Evolutionary conservation across 2,888 invertebrate genomes (phyloP).

Genomic region (Andrena praecox): DNA sequence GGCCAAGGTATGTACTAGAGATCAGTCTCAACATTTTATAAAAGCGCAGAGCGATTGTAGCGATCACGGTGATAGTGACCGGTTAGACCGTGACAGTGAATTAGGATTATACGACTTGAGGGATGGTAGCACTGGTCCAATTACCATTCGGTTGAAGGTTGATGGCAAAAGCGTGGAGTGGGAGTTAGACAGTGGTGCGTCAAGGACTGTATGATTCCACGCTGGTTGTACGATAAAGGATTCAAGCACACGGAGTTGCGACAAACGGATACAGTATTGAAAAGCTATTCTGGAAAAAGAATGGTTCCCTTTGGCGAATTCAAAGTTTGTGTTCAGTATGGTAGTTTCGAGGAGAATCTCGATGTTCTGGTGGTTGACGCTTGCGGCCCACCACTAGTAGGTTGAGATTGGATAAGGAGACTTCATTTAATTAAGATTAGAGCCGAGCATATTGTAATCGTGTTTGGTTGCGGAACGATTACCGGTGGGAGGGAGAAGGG

Average conservation of each 20-base stretch:
- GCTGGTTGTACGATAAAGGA: not conserved
- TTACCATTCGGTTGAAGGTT: not conserved
- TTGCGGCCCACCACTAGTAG: not conserved
- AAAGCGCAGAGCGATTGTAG: too few relatives aligned
- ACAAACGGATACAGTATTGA: not conserved
- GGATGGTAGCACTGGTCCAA: not conserved
- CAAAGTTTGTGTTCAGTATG: not conserved
- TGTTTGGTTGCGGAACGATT: too few relatives aligned
- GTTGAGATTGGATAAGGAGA: not conserved
- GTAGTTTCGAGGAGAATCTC: not conserved
- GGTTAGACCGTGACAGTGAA: not conserved
- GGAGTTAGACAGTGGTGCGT: constrained; percentile 8
- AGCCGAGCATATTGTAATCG: not conserved
- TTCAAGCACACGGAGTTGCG: not conserved
- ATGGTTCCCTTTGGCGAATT: not conserved
- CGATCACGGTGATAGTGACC: not conserved
- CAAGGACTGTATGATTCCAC: constrained; percentile 1
- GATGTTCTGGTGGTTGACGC: not conserved
- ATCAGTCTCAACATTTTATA: constrained; percentile 3
- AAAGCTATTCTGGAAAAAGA: constrained; percentile 7
- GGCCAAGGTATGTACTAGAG: not conserved
- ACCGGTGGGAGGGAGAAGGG: too few relatives aligned
- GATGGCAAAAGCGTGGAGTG: not conserved
- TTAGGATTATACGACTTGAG: not conserved
- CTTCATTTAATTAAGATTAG: not conserved